Evolutionary conservation across 2,797 vertebrate species (phyloP).

Genomic region (Anguilla marmorata): DNA sequence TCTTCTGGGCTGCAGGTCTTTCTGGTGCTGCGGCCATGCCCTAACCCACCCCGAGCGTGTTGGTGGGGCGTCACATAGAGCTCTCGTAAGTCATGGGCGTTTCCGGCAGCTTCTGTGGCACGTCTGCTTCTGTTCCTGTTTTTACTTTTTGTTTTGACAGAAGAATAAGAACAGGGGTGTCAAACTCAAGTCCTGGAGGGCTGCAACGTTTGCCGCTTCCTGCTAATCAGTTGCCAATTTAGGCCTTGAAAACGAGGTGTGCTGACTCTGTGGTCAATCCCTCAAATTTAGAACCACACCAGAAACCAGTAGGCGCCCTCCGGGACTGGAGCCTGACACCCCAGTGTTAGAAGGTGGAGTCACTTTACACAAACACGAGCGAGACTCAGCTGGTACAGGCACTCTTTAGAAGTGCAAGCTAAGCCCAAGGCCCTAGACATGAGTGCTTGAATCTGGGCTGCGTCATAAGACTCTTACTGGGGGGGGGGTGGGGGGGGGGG

Average conservation of each 20-base stretch:
- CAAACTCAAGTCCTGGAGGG: not conserved
- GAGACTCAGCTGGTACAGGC: not conserved
- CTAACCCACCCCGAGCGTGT: not conserved
- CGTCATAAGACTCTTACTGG: not conserved
- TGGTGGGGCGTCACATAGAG: conserved; percentile 64
- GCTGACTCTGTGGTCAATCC: not conserved
- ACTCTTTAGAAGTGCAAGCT: not conserved
- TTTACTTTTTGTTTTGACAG: not conserved
- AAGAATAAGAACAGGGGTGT: conserved; percentile 6
- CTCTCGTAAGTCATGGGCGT: conserved; percentile 75
- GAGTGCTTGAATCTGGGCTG: not conserved
- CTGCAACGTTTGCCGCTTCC: not conserved
- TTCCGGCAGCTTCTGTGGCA: conserved; percentile 54
- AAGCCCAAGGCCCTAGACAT: not conserved
- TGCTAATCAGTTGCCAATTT: not conserved
- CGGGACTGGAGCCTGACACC: not conserved
- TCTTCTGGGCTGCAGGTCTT: not conserved
- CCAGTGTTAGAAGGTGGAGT: not conserved
- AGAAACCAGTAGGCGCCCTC: not conserved
- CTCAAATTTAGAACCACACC: not conserved
- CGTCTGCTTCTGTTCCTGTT: conserved; percentile 51
- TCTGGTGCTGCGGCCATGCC: not conserved
- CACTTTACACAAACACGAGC: not conserved
- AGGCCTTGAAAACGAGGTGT: not conserved
- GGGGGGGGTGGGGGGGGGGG: not conserved